These are phyloP conservation scores for Ammodytes marinus DNA, from an alignment of 2,113 vertebrate genomes.

Conservation along the genomic window DNA sequence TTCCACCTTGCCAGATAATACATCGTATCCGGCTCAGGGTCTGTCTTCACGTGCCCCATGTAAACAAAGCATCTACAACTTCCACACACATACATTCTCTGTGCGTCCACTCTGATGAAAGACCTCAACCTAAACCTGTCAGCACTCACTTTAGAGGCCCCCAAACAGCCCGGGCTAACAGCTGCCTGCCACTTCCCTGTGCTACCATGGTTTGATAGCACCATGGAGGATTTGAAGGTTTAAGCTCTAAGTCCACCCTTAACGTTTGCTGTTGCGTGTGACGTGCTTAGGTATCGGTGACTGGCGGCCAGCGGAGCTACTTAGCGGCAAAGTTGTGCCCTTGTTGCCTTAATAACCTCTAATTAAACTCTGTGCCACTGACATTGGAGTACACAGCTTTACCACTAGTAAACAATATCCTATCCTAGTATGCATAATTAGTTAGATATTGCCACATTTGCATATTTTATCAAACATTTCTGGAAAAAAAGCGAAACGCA, in stretches of 20 bases:
- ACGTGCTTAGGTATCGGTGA: constrained; percentile 22
- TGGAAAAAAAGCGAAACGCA: neutral
- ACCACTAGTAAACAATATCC: neutral
- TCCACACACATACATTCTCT: neutral
- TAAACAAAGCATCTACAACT: constrained; percentile 13
- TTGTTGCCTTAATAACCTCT: constrained; percentile 1
- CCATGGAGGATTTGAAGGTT: constrained; percentile 68
- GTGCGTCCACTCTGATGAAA: neutral
- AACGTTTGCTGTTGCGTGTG: constrained; percentile 39
- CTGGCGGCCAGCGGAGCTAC: constrained; percentile 4
- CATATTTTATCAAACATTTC: too few relatives aligned
- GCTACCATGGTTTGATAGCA: constrained; percentile 52
- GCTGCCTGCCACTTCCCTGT: constrained; percentile 63
- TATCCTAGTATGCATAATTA: too few relatives aligned
- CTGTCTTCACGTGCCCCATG: constrained; percentile 1
- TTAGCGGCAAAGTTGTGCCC: constrained; percentile 17
- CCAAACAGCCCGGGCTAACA: constrained; percentile 55
- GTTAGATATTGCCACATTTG: neutral
- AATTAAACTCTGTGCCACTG: neutral
- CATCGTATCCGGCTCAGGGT: neutral
- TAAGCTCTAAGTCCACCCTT: constrained; percentile 51
- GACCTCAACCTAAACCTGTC: too few relatives aligned
- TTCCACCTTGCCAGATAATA: neutral
- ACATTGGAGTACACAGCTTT: neutral
- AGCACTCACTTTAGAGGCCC: neutral